A percentile compares a stretch with the other conserved stretches of the same genome.
Conservation (phyloP, 1,140 invertebrate species). For the Leguminivora glycinivorella region DNA sequence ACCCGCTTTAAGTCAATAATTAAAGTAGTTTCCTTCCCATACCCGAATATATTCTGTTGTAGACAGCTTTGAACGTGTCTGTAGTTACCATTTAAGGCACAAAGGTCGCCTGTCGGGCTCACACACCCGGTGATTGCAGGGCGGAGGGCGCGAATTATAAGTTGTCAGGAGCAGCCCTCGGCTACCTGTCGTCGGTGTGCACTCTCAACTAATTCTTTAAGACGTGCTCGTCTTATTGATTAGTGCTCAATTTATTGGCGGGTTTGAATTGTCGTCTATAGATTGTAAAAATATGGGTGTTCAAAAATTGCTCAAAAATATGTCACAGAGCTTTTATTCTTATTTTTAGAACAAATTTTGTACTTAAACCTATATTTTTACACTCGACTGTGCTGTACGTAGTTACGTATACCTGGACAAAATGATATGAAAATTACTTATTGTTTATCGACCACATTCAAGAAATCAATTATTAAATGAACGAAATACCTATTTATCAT, state of each 20-base stretch:
- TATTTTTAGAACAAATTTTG: no score
- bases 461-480: no score
- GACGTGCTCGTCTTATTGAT: background rate
- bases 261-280: no score
- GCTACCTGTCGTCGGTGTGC: slow-evolving; percentile 50
- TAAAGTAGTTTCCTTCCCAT: background rate
- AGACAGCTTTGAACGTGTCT: slow-evolving; percentile 52
- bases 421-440: no score
- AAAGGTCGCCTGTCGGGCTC: slow-evolving; percentile 61
- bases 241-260: background rate
- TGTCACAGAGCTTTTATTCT: no score
- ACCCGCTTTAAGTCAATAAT: slow-evolving; percentile 20
- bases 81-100: slow-evolving; percentile 67
- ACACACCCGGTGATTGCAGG: slow-evolving; percentile 38
- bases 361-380: no score
- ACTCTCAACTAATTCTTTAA: background rate
- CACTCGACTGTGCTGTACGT: no score
- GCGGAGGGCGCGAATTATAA: slow-evolving; percentile 62
- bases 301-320: no score
- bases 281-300: no score
- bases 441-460: no score
- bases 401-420: no score
- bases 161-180: slow-evolving; percentile 57
- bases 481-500: no score
- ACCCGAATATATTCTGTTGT: slow-evolving; percentile 37